A percentile compares a stretch with the other conserved stretches of the same genome.
Conservation (phyloP, 2,888 invertebrate genomes). For the Colletes collaris region DNA sequence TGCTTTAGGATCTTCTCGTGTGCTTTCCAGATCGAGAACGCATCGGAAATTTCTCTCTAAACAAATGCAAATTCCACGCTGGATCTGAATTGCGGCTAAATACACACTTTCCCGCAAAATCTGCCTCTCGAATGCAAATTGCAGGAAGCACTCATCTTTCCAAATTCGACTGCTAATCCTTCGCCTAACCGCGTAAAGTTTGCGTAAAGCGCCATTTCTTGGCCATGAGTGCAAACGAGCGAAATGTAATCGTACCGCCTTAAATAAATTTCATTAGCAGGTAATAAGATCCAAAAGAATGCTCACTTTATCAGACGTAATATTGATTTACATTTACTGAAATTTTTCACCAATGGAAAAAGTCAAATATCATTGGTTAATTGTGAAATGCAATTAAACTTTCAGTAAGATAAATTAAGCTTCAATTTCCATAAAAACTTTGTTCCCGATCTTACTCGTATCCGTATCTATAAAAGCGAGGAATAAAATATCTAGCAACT, state of each 20-base stretch:
- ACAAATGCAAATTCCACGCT: slow-evolving; percentile 10
- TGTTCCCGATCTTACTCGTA: too few relatives aligned
- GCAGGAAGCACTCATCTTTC: not conserved
- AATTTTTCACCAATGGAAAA: not conserved
- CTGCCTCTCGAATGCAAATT: not conserved
- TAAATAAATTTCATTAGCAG: too few relatives aligned
- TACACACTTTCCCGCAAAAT: slow-evolving; percentile 11
- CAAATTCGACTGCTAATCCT: not conserved
- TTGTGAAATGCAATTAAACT: too few relatives aligned
- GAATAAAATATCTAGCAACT: too few relatives aligned
- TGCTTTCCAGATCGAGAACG: not conserved
- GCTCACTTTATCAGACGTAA: too few relatives aligned
- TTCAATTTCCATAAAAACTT: too few relatives aligned
- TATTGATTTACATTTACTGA: not conserved
- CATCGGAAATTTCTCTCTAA: not conserved
- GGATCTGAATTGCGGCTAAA: not conserved
- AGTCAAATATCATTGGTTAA: not conserved
- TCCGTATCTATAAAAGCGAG: too few relatives aligned
- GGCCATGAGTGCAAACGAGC: not conserved
- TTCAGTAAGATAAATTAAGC: too few relatives aligned
- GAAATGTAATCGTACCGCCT: not conserved
- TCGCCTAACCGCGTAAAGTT: not conserved
- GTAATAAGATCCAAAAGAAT: too few relatives aligned
- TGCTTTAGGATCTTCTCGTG: not conserved
- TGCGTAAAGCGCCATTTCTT: not conserved